Base-by-base conservation (phyloP, 2,888 invertebrate species). In the Clivina fossor region DNA sequence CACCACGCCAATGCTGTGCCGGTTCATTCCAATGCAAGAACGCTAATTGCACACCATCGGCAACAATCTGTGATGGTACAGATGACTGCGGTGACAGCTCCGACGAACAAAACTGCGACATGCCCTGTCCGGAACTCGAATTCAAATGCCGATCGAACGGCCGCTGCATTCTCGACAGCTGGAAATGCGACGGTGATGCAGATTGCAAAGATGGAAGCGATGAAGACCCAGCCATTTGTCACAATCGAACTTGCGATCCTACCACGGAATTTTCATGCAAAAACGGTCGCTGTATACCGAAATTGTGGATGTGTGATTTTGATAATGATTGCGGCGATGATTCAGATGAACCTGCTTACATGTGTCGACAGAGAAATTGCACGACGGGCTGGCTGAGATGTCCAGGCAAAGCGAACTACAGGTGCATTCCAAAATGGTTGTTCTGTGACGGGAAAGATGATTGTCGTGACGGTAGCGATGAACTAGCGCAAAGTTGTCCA, bases 391-490 rank as follows among this genome's bases (percentile, higher is more conserved):
- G 96, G 97, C 86, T 92, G 68, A 81, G 94, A 13, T 99, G 98
- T 74, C 93, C 94, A 0, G 92, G 93, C 1, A 88, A 89, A 63
- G 85, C 90, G 1, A 93, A 93, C 75, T 97, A 97, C 72, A 58
- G 96, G 19, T 97, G 96, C 72, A 95, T 98, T 66, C 97, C 98
- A 0, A 91, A 93, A 74, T 98, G 96, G 96, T 77, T 96, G 60
- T 93, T 96, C 83, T 99, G 98, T 71, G 96, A 98, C 70, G 97
- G 97, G 8, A 94, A 94, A 71, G 95, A 98, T 67, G 97, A 98
- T 71, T 96, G 95, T 65, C 79, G 94, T 2, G 98, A 98, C 69
- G 90, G 90, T 55, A 93, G 93, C 20, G 98, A 99, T 69, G 98
- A 99, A 72, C 75, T 86, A 38, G 84, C 91, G 0, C 90, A 90